Percentiles rank a stretch among this genome's conserved stretches.
phyloP scores from a whole-genome alignment of 2,888 invertebrate genomes.

The Lochmaea capreae region DNA sequence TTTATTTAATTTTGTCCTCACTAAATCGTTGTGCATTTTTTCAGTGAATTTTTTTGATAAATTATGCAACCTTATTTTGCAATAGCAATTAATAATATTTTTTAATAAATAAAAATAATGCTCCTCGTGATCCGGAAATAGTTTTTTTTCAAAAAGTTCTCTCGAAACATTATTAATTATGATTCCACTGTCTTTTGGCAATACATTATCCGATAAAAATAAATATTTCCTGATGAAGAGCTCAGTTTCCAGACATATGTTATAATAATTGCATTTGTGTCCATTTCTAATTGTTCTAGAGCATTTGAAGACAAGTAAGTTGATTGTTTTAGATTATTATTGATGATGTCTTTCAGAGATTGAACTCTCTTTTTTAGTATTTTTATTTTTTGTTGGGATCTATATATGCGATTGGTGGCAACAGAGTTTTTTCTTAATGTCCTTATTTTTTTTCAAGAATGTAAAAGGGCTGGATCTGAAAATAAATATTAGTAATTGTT shows the following conservation, averaged over 20 bases:
- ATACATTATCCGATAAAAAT: constrained; percentile 2
- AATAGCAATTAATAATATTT: constrained; percentile 7
- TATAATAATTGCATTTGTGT: not conserved
- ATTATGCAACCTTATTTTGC: constrained; percentile 17
- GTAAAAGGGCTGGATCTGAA: not conserved
- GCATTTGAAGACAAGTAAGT: not conserved
- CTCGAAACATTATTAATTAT: constrained; percentile 3
- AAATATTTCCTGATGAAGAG: constrained; percentile 2
- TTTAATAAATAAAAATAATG: constrained; percentile 11
- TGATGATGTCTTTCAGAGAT: not conserved
- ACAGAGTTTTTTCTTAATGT: constrained; percentile 26
- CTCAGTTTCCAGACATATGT: constrained; percentile 1
- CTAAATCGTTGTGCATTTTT: not conserved
- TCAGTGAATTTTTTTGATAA: constrained; percentile 2
- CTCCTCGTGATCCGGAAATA: constrained; percentile 13
- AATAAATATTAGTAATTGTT: not conserved
- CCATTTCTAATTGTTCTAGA: not conserved
- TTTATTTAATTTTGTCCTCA: not conserved
- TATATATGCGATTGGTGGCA: not conserved
- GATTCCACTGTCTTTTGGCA: not conserved
- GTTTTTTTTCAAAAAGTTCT: constrained; percentile 1
- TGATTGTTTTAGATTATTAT: not conserved
- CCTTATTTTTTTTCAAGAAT: not conserved
- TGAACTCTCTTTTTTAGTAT: not conserved
- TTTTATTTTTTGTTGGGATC: not conserved